Percentiles rank a stretch among this genome's conserved stretches.
These are phyloP conservation scores for Donacobius atricapilla DNA, from an alignment of 2,113 vertebrate genomes.

Conservation along the genomic window DNA sequence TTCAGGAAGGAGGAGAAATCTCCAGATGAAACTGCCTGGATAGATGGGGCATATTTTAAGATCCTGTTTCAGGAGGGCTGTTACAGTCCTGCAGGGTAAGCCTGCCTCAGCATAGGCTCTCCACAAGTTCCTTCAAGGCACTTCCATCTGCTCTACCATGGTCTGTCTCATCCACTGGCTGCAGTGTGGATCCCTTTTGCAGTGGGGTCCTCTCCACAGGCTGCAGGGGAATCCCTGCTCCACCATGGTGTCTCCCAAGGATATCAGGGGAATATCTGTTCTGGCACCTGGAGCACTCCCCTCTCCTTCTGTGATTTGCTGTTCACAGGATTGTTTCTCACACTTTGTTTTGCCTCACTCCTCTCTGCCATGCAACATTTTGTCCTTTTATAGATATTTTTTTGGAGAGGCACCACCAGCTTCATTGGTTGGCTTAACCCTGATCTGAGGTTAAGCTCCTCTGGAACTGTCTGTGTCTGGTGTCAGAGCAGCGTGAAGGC, in stretches of 20 bases:
- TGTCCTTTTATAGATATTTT: background rate
- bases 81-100: background rate
- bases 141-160: background rate
- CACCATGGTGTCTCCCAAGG: background rate
- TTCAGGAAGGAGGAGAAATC: background rate
- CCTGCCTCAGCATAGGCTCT: background rate
- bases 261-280: background rate
- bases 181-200: background rate
- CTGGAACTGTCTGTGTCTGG: background rate
- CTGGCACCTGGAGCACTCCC: background rate
- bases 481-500: background rate
- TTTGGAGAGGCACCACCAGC: background rate
- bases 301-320: background rate
- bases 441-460: accelerated
- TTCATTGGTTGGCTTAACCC: background rate
- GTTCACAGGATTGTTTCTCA: background rate
- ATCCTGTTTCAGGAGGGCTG: background rate
- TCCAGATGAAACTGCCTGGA: background rate
- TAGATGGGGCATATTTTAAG: background rate
- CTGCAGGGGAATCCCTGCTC: background rate
- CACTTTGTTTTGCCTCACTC: background rate
- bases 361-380: background rate
- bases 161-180: background rate
- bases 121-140: too few relatives aligned
- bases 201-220: background rate